Percentiles rank a stretch among this genome's conserved stretches.
These are phyloP conservation scores for Zootermopsis nevadensis DNA, from an alignment of 2,888 invertebrate species.

Conservation along the genomic window DNA sequence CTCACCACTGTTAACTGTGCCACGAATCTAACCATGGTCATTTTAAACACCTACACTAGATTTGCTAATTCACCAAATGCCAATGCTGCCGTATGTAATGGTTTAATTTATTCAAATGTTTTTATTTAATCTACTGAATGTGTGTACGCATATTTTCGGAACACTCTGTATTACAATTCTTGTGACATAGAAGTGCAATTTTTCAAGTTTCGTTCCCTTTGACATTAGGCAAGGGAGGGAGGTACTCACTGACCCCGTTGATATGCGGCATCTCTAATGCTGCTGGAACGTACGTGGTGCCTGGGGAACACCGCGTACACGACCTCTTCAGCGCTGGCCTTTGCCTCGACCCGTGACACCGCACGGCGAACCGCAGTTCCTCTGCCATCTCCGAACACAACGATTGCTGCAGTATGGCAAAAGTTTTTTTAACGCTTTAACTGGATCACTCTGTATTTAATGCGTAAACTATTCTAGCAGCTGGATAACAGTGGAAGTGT, in stretches of 20 bases:
- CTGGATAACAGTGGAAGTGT: background rate
- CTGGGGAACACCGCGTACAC: conserved; percentile 80
- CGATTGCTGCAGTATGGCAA: conserved; percentile 71
- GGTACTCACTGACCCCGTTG: conserved; percentile 64
- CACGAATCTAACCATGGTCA: no score
- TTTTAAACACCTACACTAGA: no score
- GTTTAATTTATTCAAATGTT: no score
- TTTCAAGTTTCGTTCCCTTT: no score
- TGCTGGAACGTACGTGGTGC: conserved; percentile 79
- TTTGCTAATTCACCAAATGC: no score
- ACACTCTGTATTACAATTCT: no score
- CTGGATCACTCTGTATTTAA: background rate
- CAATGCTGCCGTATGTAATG: no score
- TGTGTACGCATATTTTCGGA: no score
- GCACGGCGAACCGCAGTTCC: conserved; percentile 90
- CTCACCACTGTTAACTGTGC: no score
- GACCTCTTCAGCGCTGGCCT: conserved; percentile 82
- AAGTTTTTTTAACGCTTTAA: background rate
- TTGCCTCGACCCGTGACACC: conserved; percentile 85
- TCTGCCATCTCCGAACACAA: conserved; percentile 95
- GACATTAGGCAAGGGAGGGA: background rate
- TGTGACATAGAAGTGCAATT: no score
- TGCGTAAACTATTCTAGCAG: no score
- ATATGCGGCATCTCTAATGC: conserved; percentile 68
- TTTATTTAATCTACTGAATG: no score